Evolutionary conservation across 2,797 vertebrate genomes (phyloP).

Genomic region (Paguma larvata): DNA sequence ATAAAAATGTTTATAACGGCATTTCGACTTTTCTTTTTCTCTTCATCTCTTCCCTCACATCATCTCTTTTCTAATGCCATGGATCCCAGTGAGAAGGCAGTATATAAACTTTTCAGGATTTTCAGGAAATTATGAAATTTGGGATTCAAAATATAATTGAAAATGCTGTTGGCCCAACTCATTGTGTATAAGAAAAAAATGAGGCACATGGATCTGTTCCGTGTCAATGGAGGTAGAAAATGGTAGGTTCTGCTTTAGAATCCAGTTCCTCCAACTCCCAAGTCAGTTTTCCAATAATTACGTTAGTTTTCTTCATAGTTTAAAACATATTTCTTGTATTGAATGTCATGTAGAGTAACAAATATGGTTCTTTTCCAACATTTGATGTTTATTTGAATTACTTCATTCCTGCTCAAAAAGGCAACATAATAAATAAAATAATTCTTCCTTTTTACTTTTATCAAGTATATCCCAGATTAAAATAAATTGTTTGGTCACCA

Average conservation of each 20-base stretch:
- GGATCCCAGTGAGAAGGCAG: background rate
- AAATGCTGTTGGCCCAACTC: background rate
- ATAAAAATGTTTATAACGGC: background rate
- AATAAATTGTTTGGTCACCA: slow-evolving; percentile 51
- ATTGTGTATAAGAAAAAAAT: background rate
- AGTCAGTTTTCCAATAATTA: slow-evolving; percentile 13
- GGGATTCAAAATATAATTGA: slow-evolving; percentile 29
- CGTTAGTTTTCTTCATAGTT: background rate
- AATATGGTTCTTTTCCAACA: background rate
- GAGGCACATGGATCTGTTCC: slow-evolving; percentile 40
- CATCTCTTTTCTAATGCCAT: background rate
- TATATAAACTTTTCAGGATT: background rate
- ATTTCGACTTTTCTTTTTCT: background rate
- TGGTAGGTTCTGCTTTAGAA: slow-evolving; percentile 39
- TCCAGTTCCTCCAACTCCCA: background rate
- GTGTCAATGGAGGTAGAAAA: background rate
- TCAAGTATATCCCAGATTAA: background rate
- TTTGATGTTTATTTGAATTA: background rate
- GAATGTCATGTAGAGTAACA: background rate
- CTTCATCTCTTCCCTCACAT: background rate
- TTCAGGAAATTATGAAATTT: slow-evolving; percentile 38
- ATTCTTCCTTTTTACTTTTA: slow-evolving; percentile 15
- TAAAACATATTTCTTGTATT: background rate
- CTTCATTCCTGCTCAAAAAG: slow-evolving; percentile 17
- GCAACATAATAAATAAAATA: background rate